Evolutionary conservation across 2,797 vertebrate genomes (phyloP).

Genomic region (Lemur catta): DNA sequence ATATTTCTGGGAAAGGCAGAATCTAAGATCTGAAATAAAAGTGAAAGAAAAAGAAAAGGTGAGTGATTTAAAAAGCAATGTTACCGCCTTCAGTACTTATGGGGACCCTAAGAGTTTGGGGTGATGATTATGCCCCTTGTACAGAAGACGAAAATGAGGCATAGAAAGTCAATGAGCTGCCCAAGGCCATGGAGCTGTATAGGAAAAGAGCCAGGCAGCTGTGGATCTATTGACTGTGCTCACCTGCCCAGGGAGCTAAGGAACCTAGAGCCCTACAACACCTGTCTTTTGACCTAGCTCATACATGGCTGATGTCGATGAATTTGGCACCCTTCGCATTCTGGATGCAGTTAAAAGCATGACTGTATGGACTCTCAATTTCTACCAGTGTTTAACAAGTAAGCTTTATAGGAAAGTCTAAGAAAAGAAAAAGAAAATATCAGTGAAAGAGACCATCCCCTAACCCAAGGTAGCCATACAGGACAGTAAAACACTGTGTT

Average conservation of each 20-base stretch:
- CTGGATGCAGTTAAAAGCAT: neutral
- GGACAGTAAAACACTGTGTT: neutral
- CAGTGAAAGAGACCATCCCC: neutral
- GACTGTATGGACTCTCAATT: neutral
- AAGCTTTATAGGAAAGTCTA: neutral
- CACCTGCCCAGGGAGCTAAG: too few species aligned
- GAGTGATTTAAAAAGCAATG: neutral
- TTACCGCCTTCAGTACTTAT: neutral
- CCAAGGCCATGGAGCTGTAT: neutral
- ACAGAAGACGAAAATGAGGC: neutral
- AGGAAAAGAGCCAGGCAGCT: neutral
- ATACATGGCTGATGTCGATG: too few species aligned
- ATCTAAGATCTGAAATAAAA: neutral
- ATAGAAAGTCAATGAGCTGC: neutral
- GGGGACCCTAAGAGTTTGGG: too few species aligned
- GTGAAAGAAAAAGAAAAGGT: neutral
- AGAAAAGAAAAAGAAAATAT: neutral
- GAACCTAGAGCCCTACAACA: neutral
- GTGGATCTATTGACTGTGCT: neutral
- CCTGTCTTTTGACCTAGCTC: neutral
- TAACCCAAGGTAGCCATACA: rapidly evolving
- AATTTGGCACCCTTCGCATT: neutral
- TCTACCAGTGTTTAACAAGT: neutral
- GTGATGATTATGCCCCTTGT: rapidly evolving
- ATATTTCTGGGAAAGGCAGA: neutral